A percentile compares a stretch with the other conserved stretches of the same genome.
These are phyloP conservation scores for Hystrix brachyura DNA, from an alignment of 2,113 vertebrate species.

Conservation along the genomic window DNA sequence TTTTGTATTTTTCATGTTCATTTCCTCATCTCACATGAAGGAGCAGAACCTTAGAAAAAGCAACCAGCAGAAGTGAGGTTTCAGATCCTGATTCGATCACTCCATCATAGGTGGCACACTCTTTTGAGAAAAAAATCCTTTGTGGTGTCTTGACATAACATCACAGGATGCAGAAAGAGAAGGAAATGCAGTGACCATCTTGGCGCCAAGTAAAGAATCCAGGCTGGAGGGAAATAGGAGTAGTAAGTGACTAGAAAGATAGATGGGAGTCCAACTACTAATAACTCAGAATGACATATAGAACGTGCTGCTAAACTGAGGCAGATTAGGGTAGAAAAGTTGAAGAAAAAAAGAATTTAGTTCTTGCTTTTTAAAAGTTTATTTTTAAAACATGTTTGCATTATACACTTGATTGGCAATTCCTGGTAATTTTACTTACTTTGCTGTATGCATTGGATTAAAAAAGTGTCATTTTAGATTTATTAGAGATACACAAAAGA, in stretches of 20 bases:
- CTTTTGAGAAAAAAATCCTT: not conserved
- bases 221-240: not conserved
- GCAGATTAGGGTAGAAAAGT: not conserved
- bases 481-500: slow-evolving; percentile 85
- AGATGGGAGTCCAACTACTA: not conserved
- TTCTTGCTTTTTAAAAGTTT: slow-evolving; percentile 81
- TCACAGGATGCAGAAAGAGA: not conserved
- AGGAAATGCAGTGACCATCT: not conserved
- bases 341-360: not conserved
- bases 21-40: not conserved
- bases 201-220: not conserved
- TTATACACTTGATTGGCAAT: slow-evolving; percentile 84
- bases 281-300: not conserved
- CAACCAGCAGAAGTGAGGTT: not conserved
- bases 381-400: slow-evolving; percentile 86
- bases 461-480: slow-evolving; percentile 84
- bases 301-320: not conserved
- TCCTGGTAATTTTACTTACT: slow-evolving; percentile 85
- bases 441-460: slow-evolving; percentile 81
- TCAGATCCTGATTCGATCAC: not conserved
- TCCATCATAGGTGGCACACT: not conserved
- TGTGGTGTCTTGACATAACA: not conserved
- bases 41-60: not conserved
- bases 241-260: not conserved
- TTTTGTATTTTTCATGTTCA: not conserved